Conservation (phyloP, 2,113 vertebrate species). For the Microcebus ravelobensis region DNA sequence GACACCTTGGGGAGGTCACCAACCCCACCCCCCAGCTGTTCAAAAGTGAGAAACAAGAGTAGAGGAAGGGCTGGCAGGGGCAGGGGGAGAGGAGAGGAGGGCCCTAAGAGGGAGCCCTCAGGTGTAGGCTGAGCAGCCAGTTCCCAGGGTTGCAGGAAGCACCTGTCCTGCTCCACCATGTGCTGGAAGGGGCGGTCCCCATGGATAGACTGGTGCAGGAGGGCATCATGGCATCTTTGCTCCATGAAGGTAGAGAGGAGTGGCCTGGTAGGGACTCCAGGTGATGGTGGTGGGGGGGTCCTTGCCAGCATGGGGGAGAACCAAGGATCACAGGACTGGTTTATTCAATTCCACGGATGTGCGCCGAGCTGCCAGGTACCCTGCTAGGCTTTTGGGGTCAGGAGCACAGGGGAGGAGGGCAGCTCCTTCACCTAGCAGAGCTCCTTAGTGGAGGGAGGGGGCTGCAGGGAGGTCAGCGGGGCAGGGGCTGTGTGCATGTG, state of each 20-base stretch:
- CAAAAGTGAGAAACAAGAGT: background rate
- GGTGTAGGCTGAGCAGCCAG: background rate
- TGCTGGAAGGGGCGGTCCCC: background rate
- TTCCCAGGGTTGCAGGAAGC: background rate
- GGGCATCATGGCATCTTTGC: no score
- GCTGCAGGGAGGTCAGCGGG: background rate
- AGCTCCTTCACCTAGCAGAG: background rate
- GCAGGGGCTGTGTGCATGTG: background rate
- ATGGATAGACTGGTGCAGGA: no score
- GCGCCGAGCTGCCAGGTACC: fast-evolving
- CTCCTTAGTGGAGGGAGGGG: background rate
- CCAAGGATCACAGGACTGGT: background rate
- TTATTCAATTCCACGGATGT: fast-evolving
- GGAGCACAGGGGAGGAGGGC: background rate
- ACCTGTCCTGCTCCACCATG: fast-evolving
- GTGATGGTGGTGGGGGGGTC: background rate
- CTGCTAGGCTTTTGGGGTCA: background rate
- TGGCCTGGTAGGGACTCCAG: no score
- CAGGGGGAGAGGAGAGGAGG: background rate
- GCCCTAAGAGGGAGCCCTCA: background rate
- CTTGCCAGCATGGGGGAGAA: background rate
- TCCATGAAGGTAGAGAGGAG: background rate
- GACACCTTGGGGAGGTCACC: background rate
- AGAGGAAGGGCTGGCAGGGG: no score
- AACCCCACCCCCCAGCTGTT: no score